Evolutionary conservation across 2,113 vertebrate genomes (phyloP).

Genomic region (Psophia crepitans): DNA sequence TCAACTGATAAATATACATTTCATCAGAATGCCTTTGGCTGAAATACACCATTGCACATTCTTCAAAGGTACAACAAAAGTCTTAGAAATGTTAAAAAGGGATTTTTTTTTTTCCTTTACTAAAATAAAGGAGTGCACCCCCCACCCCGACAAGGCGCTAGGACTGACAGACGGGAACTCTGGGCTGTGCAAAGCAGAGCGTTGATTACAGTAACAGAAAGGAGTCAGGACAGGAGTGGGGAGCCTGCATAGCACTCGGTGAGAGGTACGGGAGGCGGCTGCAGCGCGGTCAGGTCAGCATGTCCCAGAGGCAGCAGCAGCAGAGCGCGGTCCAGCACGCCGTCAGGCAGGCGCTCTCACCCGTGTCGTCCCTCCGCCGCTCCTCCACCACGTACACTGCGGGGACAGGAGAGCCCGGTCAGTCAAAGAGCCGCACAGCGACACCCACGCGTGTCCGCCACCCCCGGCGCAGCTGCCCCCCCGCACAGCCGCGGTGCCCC

Average conservation of each 20-base stretch:
- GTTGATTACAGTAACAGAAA: conserved; percentile 72
- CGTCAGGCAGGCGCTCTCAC: conserved; percentile 86
- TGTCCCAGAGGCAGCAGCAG: conserved; percentile 97
- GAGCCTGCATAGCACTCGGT: conserved; percentile 50
- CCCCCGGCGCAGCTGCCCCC: no score
- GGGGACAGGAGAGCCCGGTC: neutral
- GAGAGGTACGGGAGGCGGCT: neutral
- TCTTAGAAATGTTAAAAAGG: conserved; percentile 73
- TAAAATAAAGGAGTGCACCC: conserved; percentile 71
- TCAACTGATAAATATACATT: conserved; percentile 73
- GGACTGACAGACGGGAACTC: conserved; percentile 44
- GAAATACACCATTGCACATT: conserved; percentile 66
- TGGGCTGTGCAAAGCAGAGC: conserved; percentile 71
- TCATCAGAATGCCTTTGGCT: conserved; percentile 69
- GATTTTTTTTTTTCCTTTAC: conserved; percentile 38
- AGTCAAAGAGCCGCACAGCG: neutral
- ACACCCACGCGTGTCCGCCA: no score
- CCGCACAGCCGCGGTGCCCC: fast-evolving
- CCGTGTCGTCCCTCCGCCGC: conserved; percentile 83
- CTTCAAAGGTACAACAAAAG: conserved; percentile 72
- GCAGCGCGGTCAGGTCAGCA: conserved; percentile 83
- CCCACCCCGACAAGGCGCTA: conserved; percentile 61
- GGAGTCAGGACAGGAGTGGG: conserved; percentile 23
- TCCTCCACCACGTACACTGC: conserved; percentile 93
- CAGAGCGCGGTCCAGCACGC: conserved; percentile 95